Evolutionary conservation across 2,797 vertebrate species (phyloP).

Genomic region (Enteromius mattozi): DNA sequence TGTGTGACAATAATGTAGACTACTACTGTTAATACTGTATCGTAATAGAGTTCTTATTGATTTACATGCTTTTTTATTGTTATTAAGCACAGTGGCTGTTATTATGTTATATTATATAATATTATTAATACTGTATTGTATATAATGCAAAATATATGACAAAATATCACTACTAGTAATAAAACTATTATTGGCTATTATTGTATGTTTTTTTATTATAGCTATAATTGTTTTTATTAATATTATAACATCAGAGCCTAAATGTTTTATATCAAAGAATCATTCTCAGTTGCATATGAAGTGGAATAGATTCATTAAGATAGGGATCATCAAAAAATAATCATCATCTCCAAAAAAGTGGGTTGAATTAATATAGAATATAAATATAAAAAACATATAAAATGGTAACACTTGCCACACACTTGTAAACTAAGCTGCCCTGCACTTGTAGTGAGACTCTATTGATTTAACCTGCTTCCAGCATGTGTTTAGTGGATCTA

Average conservation of each 20-base stretch:
- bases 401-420: not conserved
- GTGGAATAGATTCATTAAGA: not conserved
- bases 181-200: not conserved
- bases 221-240: not conserved
- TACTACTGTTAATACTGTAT: too few species aligned
- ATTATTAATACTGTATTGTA: not conserved
- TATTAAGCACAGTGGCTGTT: not conserved
- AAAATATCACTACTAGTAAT: not conserved
- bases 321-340: not conserved
- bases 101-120: not conserved
- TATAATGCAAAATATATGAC: not conserved
- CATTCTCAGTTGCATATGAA: not conserved
- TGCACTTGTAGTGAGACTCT: not conserved
- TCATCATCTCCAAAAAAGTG: not conserved
- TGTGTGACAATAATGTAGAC: not conserved
- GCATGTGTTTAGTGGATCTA: constrained; percentile 16
- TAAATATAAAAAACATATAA: too few species aligned
- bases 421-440: not conserved
- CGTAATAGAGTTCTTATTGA: not conserved
- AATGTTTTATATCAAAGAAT: not conserved
- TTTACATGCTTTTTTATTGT: not conserved
- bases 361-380: not conserved
- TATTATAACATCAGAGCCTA: not conserved
- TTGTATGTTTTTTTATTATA: not conserved
- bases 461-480: not conserved